phyloP scores from a whole-genome alignment of 2,113 vertebrate genomes.

The Geothlypis trichas region DNA sequence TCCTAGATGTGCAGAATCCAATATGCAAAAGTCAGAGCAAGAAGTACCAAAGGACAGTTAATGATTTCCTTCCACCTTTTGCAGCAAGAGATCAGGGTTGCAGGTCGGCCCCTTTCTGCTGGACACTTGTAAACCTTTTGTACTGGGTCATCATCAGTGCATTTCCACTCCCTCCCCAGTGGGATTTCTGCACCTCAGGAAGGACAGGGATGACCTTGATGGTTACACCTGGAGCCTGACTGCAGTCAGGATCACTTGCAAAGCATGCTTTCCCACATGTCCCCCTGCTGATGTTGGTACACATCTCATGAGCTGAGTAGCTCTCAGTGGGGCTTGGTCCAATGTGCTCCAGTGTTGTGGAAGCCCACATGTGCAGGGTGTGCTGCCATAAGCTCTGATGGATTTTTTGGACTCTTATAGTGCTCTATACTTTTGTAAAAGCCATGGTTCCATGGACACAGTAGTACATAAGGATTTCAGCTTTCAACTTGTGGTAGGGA shows the following conservation, averaged over 20 bases:
- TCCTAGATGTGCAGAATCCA: not conserved
- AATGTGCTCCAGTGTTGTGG: not conserved
- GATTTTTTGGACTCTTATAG: not conserved
- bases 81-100: not conserved
- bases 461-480: not conserved
- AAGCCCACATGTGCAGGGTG: accelerated
- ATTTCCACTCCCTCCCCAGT: not conserved
- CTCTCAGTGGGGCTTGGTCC: not conserved
- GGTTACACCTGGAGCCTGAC: not conserved
- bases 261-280: not conserved
- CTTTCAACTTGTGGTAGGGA: not conserved
- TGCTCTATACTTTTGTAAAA: not conserved
- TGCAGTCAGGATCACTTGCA: not conserved
- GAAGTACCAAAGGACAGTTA: not conserved
- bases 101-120: not conserved
- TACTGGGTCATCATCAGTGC: not conserved
- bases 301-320: not conserved
- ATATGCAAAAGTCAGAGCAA: not conserved
- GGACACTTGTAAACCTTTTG: not conserved
- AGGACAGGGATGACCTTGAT: not conserved
- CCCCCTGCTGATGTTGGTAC: not conserved
- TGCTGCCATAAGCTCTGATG: not conserved
- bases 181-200: not conserved
- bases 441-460: not conserved
- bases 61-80: not conserved